phyloP scores from a whole-genome alignment of 2,888 invertebrate species.

The Drosophila bunnanda region DNA sequence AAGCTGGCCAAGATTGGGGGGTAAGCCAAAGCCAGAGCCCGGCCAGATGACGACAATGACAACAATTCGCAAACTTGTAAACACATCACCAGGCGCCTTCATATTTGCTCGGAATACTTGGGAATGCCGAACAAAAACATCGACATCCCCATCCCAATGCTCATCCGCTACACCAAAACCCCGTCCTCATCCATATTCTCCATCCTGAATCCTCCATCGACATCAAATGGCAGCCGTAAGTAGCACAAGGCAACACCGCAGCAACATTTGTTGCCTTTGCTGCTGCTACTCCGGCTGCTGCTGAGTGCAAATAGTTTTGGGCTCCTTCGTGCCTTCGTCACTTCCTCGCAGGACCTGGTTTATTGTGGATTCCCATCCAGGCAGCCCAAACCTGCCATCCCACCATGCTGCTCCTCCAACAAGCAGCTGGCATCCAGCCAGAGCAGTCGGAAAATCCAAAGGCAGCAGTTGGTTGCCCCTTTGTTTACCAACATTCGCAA shows the following conservation, averaged over 20 bases:
- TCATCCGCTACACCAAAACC: background rate
- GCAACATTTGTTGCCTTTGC: conserved; percentile 50
- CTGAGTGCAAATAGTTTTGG: conserved; percentile 76
- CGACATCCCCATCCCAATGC: conserved; percentile 20
- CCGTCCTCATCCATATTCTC: background rate
- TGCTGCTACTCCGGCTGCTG: conserved; percentile 30
- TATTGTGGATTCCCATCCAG: conserved; percentile 37
- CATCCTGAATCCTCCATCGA: conserved; percentile 11
- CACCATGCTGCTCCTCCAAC: conserved; percentile 30
- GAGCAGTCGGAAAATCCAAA: conserved; percentile 31
- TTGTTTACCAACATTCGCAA: conserved; percentile 69
- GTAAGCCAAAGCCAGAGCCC: conserved; percentile 17
- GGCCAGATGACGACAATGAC: conserved; percentile 74
- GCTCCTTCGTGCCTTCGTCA: conserved; percentile 57
- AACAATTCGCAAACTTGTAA: conserved; percentile 79
- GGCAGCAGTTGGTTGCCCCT: conserved; percentile 44
- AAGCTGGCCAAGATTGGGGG: conserved; percentile 34
- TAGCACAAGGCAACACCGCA: conserved; percentile 70
- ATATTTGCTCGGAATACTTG: conserved; percentile 55
- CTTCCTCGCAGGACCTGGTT: conserved; percentile 42
- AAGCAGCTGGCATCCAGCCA: conserved; percentile 68
- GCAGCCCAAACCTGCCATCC: background rate
- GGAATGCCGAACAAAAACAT: conserved; percentile 20
- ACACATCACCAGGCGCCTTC: conserved; percentile 65
- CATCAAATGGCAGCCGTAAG: conserved; percentile 58